A percentile compares a stretch with the other conserved stretches of the same genome.
These are phyloP conservation scores for Strigops habroptila DNA, from an alignment of 2,113 vertebrate genomes.

Conservation along the genomic window DNA sequence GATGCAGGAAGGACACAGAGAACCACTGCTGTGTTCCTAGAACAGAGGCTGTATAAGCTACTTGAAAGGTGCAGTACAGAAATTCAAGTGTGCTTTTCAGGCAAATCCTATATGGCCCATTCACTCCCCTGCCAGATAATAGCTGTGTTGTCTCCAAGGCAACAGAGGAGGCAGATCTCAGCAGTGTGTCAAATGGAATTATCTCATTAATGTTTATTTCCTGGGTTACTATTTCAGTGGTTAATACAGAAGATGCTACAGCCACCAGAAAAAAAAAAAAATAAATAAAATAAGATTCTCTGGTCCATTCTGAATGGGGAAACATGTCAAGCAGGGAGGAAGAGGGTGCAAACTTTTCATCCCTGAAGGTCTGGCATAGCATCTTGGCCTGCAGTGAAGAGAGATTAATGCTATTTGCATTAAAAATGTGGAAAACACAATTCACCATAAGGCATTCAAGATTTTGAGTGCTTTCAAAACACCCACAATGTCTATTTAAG, in stretches of 20 bases:
- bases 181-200: constrained; percentile 1
- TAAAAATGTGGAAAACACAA: neutral
- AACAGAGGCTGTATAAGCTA: neutral
- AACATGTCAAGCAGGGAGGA: neutral
- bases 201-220: neutral
- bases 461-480: neutral
- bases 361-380: neutral
- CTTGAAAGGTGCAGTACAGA: neutral
- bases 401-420: neutral
- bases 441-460: neutral
- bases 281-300: too few relatives aligned
- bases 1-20: neutral
- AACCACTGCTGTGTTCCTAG: neutral
- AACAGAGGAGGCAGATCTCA: neutral
- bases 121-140: neutral
- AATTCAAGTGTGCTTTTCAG: neutral
- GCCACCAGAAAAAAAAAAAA: neutral
- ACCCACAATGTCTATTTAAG: neutral
- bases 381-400: neutral
- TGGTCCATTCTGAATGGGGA: neutral
- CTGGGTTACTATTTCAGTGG: neutral
- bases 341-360: neutral
- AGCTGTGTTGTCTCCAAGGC: neutral
- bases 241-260: neutral
- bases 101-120: neutral